phyloP scores from a whole-genome alignment of 2,797 vertebrate genomes.

The Galagoides demidoff region DNA sequence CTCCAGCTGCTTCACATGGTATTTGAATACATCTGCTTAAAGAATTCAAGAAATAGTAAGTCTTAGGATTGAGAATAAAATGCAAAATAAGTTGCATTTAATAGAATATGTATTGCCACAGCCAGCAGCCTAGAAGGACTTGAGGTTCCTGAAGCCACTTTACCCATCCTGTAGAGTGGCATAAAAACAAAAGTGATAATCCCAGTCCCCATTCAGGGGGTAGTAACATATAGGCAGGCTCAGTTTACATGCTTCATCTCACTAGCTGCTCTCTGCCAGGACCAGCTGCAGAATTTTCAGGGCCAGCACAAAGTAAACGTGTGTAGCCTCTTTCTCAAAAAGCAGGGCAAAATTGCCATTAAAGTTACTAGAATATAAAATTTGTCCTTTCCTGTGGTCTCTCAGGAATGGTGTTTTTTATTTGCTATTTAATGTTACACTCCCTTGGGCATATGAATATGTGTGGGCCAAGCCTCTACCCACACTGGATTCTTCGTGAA shows the following conservation, averaged over 20 bases:
- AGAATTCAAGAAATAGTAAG: background rate
- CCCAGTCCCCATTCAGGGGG: background rate
- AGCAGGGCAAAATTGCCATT: background rate
- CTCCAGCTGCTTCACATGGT: conserved; percentile 25
- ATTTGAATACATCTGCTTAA: conserved; percentile 15
- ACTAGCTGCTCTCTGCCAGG: background rate
- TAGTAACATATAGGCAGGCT: too few species aligned
- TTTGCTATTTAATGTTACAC: background rate
- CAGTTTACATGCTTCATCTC: background rate
- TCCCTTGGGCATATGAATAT: background rate
- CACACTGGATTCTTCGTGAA: background rate
- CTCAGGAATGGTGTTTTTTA: background rate
- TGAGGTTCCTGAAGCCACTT: background rate
- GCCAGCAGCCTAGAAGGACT: background rate
- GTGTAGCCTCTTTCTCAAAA: background rate
- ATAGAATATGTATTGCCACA: background rate
- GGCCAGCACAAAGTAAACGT: background rate
- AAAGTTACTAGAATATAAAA: background rate
- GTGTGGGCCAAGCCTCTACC: background rate
- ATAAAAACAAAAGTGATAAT: background rate
- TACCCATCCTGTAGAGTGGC: background rate
- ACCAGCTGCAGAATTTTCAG: background rate
- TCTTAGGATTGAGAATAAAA: conserved; percentile 37
- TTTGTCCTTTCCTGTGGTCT: background rate
- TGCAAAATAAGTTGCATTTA: background rate